Evolutionary conservation across 2,888 invertebrate genomes (phyloP), one percentile per base, ranked within the genome.

Genomic region (Rhabditoides inermis): DNA sequence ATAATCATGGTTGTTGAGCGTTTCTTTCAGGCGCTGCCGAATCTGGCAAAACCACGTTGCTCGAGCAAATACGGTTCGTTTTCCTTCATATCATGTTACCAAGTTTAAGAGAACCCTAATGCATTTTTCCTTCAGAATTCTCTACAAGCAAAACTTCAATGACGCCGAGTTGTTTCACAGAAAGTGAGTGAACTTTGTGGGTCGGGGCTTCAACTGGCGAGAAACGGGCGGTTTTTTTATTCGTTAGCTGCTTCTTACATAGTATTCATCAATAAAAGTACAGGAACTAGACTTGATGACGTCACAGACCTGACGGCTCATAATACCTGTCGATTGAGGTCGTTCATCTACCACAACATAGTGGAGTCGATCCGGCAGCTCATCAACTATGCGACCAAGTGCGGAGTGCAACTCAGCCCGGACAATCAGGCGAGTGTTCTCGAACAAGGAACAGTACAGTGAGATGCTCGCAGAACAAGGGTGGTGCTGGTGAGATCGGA

Each of bases 11-110:
- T n/a, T n/a, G 23, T 37, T 22, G 2, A 23, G n/a, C 27, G n/a
- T 12, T 28, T 7, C 2, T 56, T 68, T 37, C 42, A 68, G 70
- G 70, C 18, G 60, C 68, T 2, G 60, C 61, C 12, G 70, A 70
- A 54, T 66, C 68, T n/a, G 70, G 70, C 7, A 70, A 70, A 55
- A 65, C 69, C 39, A 70, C 70, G 7, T 50, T 70, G 6, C 55
- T 65, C 7, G 60, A 63, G 45, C 70, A 70, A 57, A 65, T 68
- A 23, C 57, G 66, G 32, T 36, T 56, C 27, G 51, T 62, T 26
- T 61, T 58, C 44, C 32, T 32, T 32, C 7, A 10, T 15, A 10
- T 32, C 15, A 32, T 32, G 32, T 32, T 58, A 58, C 39, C 60
- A 58, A 40, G 45, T 27, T n/a, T 26, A 10, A 22, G 18, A 36